Base-by-base conservation (phyloP, 2,888 invertebrate genomes). In the Oegoconia quadripuncta region DNA sequence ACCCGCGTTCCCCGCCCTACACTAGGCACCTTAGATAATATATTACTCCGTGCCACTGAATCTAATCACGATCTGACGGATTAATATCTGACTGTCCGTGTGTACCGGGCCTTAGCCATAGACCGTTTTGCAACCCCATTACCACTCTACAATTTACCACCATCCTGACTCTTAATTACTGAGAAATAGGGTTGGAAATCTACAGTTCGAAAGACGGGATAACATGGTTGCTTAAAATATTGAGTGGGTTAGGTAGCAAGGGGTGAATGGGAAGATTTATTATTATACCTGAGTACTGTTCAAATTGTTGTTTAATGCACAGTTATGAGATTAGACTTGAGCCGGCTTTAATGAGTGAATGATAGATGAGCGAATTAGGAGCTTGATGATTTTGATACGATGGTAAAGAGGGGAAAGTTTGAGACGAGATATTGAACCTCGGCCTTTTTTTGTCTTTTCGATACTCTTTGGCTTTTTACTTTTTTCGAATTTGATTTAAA, bases 31-130 rank as follows among this genome's bases (percentile, higher is more conserved):
- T 84, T 80, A 49, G 56, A 63, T 72, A 78, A 79, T 80, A 81
- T 74, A 83, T 79, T 78, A 81, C 80, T 77, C 65, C 84, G 82
- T 84, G 84, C 83, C 77, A 64, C 77, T 74, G 83, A 86, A 83
- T 86, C 82, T 86, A 82, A 84, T 86, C 84, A 82, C 73, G 60
- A 84, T 79, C 81, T 76, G 80, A 78, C 68, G 81, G 84, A 84
- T 84, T 83, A 84, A 81, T 81, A 83, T 81, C 80, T 35, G 18
- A 30, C 32, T 34, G 27, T 33, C 62, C 71, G 68, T 67, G 64
- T 74, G 70, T 66, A 67, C 65, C 59, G 59, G 63, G 53, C 64
- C 65, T 64, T 72, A 64, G 64, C 69, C 67, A 68, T 58, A 74
- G 74, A 72, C 73, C 72, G 67, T 74, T 74, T 61, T 59, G 56